Base-by-base conservation (phyloP, 2,797 vertebrate genomes). In the Mormyrops boulengeri region DNA sequence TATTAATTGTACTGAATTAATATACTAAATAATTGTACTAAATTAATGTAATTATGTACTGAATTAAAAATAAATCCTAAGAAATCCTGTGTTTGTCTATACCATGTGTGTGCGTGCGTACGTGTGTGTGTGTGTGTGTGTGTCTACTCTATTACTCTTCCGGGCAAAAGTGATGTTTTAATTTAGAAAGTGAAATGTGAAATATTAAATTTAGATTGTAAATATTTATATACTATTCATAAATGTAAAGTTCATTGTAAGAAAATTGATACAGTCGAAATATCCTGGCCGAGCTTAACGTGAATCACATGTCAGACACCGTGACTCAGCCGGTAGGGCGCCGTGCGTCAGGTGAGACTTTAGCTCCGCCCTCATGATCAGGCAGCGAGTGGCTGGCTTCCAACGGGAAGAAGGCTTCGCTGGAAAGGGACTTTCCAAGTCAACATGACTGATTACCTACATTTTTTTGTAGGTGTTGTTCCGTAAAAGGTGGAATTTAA, bases 251-350 rank as follows among this genome's bases (percentile, higher is more conserved):
- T 80, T 19, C 34, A 44, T 38, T 80, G 7, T 80, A 82, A 82
- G 2, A 47, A 44, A 82, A 17, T n/a, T 82, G 77, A 47, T 47
- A 44, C 17, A 41, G 77, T n/a, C 41, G 17, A 44, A 82, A 82
- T n/a, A 82, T 82, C 17, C 77, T 82, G 6, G 5, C 77, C 69
- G 85, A 91, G 92, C 92, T 90, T 92, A 88, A 34, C 8, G 34
- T 92, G 91, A 93, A 57, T 41, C 22, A 55, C 77, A 62, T 91
- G 91, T 88, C 93, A 92, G 94, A 88, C 84, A 22, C 94, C 69
- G 41, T 34, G 69, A 47, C 88, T 87, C 93, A 4, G 5, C 89
- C 34, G 26, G 53, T 9, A 53, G 30, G 85, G 44, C 50, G 88
- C 84, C 34, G 62, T 49, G 34, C 2, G 17, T 57, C 50, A 57